A percentile compares a stretch with the other conserved stretches of the same genome.
phyloP scores from a whole-genome alignment of 2,113 vertebrate genomes.

The Hirundichthys speculiger region DNA sequence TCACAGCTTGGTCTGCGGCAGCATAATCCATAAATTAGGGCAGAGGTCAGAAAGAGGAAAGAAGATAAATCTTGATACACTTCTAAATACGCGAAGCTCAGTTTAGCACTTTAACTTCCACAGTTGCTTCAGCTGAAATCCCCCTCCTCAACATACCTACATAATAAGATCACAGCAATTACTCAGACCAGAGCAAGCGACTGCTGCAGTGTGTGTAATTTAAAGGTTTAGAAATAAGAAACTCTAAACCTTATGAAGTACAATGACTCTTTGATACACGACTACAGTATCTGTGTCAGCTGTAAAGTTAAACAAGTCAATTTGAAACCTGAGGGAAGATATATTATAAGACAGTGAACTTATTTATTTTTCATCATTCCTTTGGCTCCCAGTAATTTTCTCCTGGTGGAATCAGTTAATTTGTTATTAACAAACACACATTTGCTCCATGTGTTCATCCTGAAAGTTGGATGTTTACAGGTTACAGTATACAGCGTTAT shows the following conservation, averaged over 20 bases:
- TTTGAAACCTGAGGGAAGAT: conserved; percentile 63
- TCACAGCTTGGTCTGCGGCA: neutral
- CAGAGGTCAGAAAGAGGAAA: conserved; percentile 13
- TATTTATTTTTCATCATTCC: conserved; percentile 42
- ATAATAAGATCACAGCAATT: conserved; percentile 28
- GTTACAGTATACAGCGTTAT: conserved; percentile 4
- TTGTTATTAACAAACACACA: conserved; percentile 21
- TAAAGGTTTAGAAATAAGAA: conserved; percentile 58
- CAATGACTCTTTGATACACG: conserved; percentile 58
- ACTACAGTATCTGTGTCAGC: conserved; percentile 37
- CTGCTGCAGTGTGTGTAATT: conserved; percentile 53
- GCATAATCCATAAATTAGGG: neutral
- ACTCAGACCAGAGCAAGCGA: conserved; percentile 23
- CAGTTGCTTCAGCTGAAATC: conserved; percentile 24
- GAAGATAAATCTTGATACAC: conserved; percentile 12
- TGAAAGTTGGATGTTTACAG: conserved; percentile 21
- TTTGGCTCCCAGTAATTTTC: conserved; percentile 63
- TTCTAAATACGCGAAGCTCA: conserved; percentile 19
- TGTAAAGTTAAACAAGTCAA: conserved; percentile 37
- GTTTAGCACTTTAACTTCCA: conserved; percentile 31
- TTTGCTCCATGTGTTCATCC: conserved; percentile 22
- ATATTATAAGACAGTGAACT: conserved; percentile 59
- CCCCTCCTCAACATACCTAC: conserved; percentile 34
- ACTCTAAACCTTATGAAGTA: conserved; percentile 50
- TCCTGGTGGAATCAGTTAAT: conserved; percentile 44